These are phyloP conservation scores for Peromyscus leucopus DNA, from an alignment of 2,113 vertebrate species.

Conservation along the genomic window DNA sequence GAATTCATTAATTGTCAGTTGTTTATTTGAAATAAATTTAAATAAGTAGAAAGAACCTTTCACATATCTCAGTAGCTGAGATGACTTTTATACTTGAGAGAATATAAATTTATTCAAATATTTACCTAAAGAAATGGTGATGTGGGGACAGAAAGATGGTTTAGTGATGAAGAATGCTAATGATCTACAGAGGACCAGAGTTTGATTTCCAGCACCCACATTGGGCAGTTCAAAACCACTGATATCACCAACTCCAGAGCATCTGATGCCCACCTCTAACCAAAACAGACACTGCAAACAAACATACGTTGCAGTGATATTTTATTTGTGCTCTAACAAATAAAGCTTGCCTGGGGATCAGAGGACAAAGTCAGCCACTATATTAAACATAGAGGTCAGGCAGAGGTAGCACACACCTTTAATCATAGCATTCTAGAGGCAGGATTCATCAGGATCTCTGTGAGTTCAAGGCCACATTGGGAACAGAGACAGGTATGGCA, in stretches of 20 bases:
- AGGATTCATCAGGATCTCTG: no score
- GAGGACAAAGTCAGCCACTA: no score
- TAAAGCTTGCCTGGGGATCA: no score
- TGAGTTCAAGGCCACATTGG: no score
- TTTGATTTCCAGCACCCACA: not conserved
- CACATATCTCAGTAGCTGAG: not conserved
- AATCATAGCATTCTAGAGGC: no score
- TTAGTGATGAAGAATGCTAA: not conserved
- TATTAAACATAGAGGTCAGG: no score
- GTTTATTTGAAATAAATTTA: slow-evolving; percentile 9
- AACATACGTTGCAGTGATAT: no score
- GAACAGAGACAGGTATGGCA: no score
- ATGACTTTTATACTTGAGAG: not conserved
- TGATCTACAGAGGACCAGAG: not conserved
- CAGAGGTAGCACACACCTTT: no score
- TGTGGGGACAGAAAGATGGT: not conserved
- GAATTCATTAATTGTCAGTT: not conserved
- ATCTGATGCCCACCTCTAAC: not conserved
- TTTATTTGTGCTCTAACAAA: no score
- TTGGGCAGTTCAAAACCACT: not conserved
- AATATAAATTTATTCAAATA: not conserved
- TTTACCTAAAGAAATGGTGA: not conserved
- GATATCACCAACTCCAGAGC: not conserved
- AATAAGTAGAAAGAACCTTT: not conserved
- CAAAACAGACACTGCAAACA: not conserved